These are phyloP conservation scores for Punctoribates punctum DNA, from an alignment of 2,888 invertebrate species.

Conservation along the genomic window DNA sequence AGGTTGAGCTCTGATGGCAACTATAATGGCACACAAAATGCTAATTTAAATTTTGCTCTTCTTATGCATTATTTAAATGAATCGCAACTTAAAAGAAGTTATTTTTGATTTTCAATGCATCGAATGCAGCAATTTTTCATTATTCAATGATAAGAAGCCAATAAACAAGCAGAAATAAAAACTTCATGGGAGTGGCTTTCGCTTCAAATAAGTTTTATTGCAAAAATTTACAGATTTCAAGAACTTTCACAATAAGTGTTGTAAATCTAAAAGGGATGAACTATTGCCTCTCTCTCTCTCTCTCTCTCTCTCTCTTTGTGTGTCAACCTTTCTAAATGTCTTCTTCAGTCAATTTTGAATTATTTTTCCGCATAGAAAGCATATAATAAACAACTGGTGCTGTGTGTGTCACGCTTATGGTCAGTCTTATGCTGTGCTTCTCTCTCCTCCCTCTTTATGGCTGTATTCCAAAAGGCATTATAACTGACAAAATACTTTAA, in stretches of 20 bases:
- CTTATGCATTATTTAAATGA: slow-evolving; percentile 20
- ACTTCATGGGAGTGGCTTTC: slow-evolving; percentile 4
- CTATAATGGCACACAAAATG: slow-evolving; percentile 4
- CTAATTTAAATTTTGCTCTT: slow-evolving; percentile 24
- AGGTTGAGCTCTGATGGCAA: neutral
- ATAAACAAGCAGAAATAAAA: slow-evolving; percentile 19
- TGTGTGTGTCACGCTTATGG: slow-evolving; percentile 18
- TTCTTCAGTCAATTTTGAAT: slow-evolving; percentile 28
- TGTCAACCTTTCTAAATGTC: slow-evolving; percentile 20
- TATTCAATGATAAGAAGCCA: slow-evolving; percentile 29
- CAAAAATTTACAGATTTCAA: slow-evolving; percentile 2
- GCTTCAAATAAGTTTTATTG: slow-evolving; percentile 16
- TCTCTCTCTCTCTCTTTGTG: neutral
- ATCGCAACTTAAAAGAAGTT: slow-evolving; percentile 18
- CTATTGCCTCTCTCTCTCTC: neutral
- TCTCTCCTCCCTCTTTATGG: neutral
- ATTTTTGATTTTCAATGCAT: slow-evolving; percentile 16
- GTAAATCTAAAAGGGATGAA: slow-evolving; percentile 31
- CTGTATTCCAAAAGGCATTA: neutral
- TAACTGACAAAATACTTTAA: neutral
- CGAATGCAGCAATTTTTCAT: slow-evolving; percentile 22
- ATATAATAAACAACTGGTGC: slow-evolving; percentile 8
- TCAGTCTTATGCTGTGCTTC: too few relatives aligned
- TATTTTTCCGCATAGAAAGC: slow-evolving; percentile 9
- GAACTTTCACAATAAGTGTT: slow-evolving; percentile 14